Conservation (phyloP, 2,113 vertebrate genomes). For the Scophthalmus maximus region DNA sequence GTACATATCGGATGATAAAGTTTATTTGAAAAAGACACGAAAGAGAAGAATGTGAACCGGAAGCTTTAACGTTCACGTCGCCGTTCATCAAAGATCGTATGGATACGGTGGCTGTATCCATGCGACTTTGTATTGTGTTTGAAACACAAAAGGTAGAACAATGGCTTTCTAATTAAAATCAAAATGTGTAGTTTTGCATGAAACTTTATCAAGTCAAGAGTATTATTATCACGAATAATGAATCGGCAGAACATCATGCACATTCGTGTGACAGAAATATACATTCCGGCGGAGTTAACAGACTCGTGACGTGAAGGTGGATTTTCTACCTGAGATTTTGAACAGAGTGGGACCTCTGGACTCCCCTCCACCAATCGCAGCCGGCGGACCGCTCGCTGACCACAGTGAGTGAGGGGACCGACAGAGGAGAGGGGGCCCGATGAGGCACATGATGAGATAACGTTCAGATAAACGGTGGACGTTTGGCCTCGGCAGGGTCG, state of each 20-base stretch:
- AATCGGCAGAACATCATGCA: no score
- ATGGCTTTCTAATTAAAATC: no score
- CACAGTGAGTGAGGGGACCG: neutral
- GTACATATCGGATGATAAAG: no score
- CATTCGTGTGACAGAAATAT: fast-evolving
- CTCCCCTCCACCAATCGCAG: neutral
- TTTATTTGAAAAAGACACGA: no score
- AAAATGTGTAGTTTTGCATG: no score
- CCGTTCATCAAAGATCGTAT: constrained; percentile 26
- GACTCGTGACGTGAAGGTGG: neutral
- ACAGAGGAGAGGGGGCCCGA: neutral
- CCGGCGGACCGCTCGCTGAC: neutral
- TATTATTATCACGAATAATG: no score
- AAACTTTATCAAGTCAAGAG: no score
- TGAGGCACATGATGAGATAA: constrained; percentile 15
- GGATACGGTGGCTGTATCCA: no score
- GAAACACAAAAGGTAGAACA: no score
- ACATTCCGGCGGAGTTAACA: no score
- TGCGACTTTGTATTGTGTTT: no score
- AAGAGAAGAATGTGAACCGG: no score
- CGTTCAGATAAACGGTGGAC: neutral
- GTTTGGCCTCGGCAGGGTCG: neutral
- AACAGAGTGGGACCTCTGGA: constrained; percentile 23
- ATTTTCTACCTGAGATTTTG: neutral
- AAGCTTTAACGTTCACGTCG: constrained; percentile 30